Evolutionary conservation across 2,797 vertebrate species (phyloP), one percentile per base, ranked within the genome.

Genomic region (Sebastes melanostomus): DNA sequence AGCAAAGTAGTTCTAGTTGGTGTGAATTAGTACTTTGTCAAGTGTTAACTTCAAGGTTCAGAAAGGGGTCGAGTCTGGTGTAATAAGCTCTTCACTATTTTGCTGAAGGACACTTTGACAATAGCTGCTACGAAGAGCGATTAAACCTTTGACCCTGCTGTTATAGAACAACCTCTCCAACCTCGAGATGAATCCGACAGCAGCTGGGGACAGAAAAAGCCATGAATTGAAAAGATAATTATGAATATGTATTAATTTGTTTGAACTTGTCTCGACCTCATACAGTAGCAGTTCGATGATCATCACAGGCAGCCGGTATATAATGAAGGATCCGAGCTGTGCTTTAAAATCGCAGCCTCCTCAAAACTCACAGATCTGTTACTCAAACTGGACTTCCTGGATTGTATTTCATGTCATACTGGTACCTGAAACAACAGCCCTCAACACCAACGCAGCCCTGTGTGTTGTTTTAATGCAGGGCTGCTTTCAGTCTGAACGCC

Each of bases 31-130:
- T 27, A 7, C 29, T 67, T 75, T 18, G 30, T 55, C 36, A 13
- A 29, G 24, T 34, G 32, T 30, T 58, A 24, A 24, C 24, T 36
- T 34, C 22, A 54, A 2, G 13, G 46, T 36, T 38, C 22, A 52
- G n/a, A 42, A 13, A 3, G 36, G 16, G 38, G 22, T 72, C 22
- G 36, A 10, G 38, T 61, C 18, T 38, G 8, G 4, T 66, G 27
- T 20, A 5, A 68, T 72, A 71, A 42, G 18, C 55, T 34, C 70
- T 24, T 76, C 4, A 9, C 13, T 59, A 12, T 58, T 50, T 58
- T 69, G 30, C 46, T 63, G 11, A 76, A 72, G 38, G 60, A 67
- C 30, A 54, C 72, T 77, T 79, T n/a, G 58, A 52, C 14, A 10
- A 36, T 10, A 36, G 16, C 63, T 14, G 54, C 16, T 36, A 3